A percentile compares a stretch with the other conserved stretches of the same genome.
phyloP scores from a whole-genome alignment of 1,140 invertebrate genomes.

The Drosophila saltans region DNA sequence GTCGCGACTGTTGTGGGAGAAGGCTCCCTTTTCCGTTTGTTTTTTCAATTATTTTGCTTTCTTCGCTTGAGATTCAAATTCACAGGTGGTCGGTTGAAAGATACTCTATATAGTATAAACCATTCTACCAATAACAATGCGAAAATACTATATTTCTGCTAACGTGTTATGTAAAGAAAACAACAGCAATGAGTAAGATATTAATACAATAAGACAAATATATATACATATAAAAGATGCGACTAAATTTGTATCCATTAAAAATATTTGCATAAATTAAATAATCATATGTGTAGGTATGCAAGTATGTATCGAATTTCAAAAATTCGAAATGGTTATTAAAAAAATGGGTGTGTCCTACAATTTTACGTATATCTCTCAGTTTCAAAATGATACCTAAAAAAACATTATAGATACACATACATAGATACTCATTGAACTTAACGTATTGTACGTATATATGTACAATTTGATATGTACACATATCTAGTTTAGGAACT shows the following conservation, averaged over 20 bases:
- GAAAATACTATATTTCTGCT: conserved; percentile 13
- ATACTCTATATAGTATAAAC: not conserved
- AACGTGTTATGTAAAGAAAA: conserved; percentile 72
- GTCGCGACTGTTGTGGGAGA: conserved; percentile 42
- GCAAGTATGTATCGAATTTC: conserved; percentile 28
- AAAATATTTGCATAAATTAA: conserved; percentile 65
- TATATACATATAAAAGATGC: conserved; percentile 40
- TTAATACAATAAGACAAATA: conserved; percentile 19
- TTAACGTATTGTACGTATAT: too few relatives aligned
- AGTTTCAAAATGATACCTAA: too few relatives aligned
- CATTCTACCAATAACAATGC: not conserved
- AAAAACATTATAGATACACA: too few relatives aligned
- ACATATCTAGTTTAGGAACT: too few relatives aligned
- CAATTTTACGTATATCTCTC: too few relatives aligned
- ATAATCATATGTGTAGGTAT: conserved; percentile 38
- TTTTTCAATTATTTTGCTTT: too few relatives aligned
- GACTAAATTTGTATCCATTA: conserved; percentile 45
- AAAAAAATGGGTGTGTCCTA: not conserved
- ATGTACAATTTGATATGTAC: too few relatives aligned
- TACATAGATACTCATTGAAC: too few relatives aligned
- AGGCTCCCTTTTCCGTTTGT: conserved; percentile 8
- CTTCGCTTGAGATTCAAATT: not conserved
- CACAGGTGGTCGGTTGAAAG: not conserved
- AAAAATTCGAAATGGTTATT: not conserved
- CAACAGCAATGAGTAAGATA: conserved; percentile 19